phyloP scores from a whole-genome alignment of 2,797 vertebrate genomes.

The Halcyon smyrnensis region DNA sequence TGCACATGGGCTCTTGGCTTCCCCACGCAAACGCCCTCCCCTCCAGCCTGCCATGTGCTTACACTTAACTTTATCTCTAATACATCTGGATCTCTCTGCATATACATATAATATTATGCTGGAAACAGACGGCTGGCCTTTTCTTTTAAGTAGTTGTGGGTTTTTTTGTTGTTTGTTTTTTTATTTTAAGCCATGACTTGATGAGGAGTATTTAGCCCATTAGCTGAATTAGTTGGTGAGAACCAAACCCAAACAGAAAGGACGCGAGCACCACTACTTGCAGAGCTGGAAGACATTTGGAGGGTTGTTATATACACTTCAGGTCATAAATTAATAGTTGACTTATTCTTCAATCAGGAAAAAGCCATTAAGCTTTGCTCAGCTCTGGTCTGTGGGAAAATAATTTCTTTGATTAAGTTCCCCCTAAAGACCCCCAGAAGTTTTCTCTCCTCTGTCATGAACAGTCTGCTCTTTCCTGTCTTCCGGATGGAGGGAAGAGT shows the following conservation, averaged over 20 bases:
- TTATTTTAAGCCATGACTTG: too few relatives aligned
- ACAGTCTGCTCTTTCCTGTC: conserved; percentile 82
- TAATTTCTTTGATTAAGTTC: conserved; percentile 85
- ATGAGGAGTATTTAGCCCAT: neutral
- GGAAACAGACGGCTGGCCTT: neutral
- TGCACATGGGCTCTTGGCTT: neutral
- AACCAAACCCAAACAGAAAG: neutral
- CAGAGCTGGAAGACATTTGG: conserved; percentile 42
- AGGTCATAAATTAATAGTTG: conserved; percentile 76
- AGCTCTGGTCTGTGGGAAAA: conserved; percentile 81
- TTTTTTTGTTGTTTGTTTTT: too few relatives aligned
- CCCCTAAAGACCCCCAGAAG: conserved; percentile 84
- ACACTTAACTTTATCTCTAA: conserved; percentile 26
- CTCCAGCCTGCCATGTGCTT: neutral
- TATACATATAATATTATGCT: neutral
- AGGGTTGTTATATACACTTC: neutral
- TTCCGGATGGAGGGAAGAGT: conserved; percentile 80
- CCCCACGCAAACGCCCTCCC: neutral
- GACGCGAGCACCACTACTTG: accelerated
- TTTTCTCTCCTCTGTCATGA: conserved; percentile 76
- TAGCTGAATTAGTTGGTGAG: neutral
- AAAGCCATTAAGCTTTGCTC: conserved; percentile 76
- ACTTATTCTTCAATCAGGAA: conserved; percentile 80
- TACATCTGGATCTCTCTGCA: neutral
- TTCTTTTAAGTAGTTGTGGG: neutral